Base-by-base conservation (phyloP, 2,888 invertebrate genomes). In the Xestia xanthographa region DNA sequence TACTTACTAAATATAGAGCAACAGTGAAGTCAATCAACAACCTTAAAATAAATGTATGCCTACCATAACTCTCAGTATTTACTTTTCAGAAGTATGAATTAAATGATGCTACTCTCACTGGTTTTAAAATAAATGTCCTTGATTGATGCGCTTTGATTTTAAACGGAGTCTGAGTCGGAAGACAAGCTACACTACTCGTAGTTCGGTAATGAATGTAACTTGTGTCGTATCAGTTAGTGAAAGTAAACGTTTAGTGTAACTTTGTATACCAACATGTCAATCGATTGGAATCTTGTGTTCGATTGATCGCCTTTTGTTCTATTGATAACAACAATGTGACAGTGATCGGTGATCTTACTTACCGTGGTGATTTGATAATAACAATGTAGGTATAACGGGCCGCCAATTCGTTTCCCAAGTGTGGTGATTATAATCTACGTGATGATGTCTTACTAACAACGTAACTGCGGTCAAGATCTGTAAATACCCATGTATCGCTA, bases 111-210 rank as follows among this genome's bases (percentile, higher is more conserved):
- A 4, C n/a, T 56, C n/a, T 0, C 6, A 14, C 43, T 14, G 2
- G 29, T 41, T 50, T 75, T 14, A 22, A 26, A 72, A 72, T 75
- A 72, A 56, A 75, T n/a, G 41, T 43, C 41, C 50, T 75, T 75
- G 29, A 29, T 20, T 4, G 43, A 29, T n/a, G 17, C 2, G 14
- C 34, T 20, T n/a, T 0, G n/a, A n/a, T 50, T n/a, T n/a, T 50
- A 11, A n/a, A n/a, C 50, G n/a, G n/a, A 56, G 11, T 22, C 6
- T 12, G 22, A 6, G 29, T 72, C 17, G 9, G 9, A 26, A n/a
- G 20, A 11, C 48, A 22, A 48, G 5, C 41, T 14, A 29, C 14
- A 53, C 22, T 45, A 34, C 34, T 34, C 34, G 34, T 5, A 17
- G 45, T 77, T 74, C 3, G 12, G 9, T 11, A 34, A 34, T 34